These are phyloP conservation scores for Carcinoscorpius rotundicauda DNA, from an alignment of 1,140 invertebrate species.

Conservation along the genomic window DNA sequence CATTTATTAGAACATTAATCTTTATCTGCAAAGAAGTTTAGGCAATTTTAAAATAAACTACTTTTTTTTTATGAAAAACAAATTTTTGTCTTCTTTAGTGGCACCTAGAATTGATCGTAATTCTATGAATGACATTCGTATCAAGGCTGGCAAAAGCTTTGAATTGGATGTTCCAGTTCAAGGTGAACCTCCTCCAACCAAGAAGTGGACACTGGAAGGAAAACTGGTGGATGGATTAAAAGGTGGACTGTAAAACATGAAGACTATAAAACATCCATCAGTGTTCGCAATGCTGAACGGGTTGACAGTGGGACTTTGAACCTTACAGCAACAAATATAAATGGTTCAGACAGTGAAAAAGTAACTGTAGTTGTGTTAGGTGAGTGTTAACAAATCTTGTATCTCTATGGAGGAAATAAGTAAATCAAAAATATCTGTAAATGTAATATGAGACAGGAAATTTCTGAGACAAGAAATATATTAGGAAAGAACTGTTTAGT, in stretches of 20 bases:
- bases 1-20: no score
- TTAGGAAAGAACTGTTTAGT: no score
- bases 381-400: no score
- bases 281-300: slow-evolving; percentile 75
- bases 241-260: slow-evolving; percentile 70
- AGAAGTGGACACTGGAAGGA: slow-evolving; percentile 81
- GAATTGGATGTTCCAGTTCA: slow-evolving; percentile 86
- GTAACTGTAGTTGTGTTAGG: slow-evolving; percentile 73
- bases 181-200: slow-evolving; percentile 85
- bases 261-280: slow-evolving; percentile 76
- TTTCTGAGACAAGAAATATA: no score
- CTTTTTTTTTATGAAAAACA: no score
- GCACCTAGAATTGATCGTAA: slow-evolving; percentile 87
- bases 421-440: no score
- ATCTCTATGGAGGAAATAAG: no score
- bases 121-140: slow-evolving; percentile 81
- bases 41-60: no score
- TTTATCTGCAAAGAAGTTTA: no score
- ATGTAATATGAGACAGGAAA: no score
- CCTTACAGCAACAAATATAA: slow-evolving; percentile 77
- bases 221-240: slow-evolving; percentile 58
- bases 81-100: slow-evolving; percentile 41
- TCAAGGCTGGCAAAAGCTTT: slow-evolving; percentile 82
- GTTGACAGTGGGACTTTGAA: slow-evolving; percentile 59
- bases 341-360: slow-evolving; percentile 75